Evolutionary conservation across 2,888 invertebrate genomes (phyloP), one percentile per base, ranked within the genome.

Genomic region (Acronicta aceris): DNA sequence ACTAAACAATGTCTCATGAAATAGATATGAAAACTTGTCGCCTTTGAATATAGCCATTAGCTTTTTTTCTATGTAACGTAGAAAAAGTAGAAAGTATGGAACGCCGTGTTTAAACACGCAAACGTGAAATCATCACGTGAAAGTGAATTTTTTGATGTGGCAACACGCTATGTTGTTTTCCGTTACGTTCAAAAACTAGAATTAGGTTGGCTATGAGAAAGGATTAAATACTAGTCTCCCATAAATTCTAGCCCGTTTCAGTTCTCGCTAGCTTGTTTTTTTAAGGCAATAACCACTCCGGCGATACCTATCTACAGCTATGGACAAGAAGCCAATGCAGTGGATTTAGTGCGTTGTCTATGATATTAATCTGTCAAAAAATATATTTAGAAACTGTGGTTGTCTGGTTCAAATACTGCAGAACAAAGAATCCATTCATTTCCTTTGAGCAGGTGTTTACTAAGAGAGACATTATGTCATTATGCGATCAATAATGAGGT

Each of bases 111-210:
- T 40, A 41, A 56, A 65, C 70, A 70, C 74, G 75, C 76, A 43
- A 76, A 53, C 65, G n/a, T n/a, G n/a, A n/a, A n/a, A n/a, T n/a
- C n/a, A 53, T 40, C 33, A 64, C 52, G 76, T 77, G 75, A 77
- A 77, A 77, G 76, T 77, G 59, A 63, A 5, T 73, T 76, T 71
- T 71, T 73, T 65, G n/a, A 73, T 59, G 60, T 48, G 55, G 59
- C 55, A 67, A 59, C 78, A 77, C 71, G 75, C 49, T 61, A 70
- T 60, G 41, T 8, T 57, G 51, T 66, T 71, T 71, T 57, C 71
- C 60, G 73, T 72, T 74, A 63, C 30, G 36, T 65, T 69, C 38
- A 62, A 72, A 71, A 59, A 43, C 2, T 52, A 21, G 15, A 59
- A 52, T 12, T 12, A 4, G 5, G 9, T 15, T n/a, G 2, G 6